Evolutionary conservation across 2,113 vertebrate species (phyloP).

Genomic region (Heterocephalus glaber): DNA sequence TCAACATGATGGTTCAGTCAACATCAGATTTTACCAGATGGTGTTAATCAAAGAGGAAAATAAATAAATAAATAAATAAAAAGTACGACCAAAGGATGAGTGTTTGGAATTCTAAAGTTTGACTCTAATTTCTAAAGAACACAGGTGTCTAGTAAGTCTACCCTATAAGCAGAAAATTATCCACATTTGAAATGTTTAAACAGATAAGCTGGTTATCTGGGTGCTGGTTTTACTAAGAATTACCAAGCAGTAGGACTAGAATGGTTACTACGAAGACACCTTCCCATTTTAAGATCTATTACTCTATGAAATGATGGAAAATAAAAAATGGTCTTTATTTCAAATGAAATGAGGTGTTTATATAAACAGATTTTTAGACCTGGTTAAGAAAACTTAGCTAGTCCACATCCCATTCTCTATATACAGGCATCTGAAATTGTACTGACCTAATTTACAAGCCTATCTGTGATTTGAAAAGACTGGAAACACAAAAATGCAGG

Average conservation of each 20-base stretch:
- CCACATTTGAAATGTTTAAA: not conserved
- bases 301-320: not conserved
- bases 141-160: not conserved
- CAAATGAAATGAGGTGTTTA: conserved; percentile 6
- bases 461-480: conserved; percentile 4
- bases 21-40: not conserved
- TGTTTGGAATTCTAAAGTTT: not conserved
- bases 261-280: not conserved
- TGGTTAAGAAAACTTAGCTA: not conserved
- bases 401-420: not conserved
- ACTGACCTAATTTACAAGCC: conserved; percentile 3
- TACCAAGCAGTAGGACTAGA: not conserved
- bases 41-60: not conserved
- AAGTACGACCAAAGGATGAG: not conserved
- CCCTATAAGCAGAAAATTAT: not conserved
- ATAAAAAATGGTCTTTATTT: conserved; percentile 7
- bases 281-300: conserved; percentile 1
- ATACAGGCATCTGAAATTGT: not conserved
- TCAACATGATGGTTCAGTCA: not conserved
- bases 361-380: conserved; percentile 24
- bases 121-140: not conserved
- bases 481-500: not conserved
- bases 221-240: not conserved
- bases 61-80: not conserved
- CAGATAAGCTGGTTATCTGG: not conserved